Percentiles rank a stretch among this genome's conserved stretches.
phyloP scores from a whole-genome alignment of 2,113 vertebrate species.

The Sminthopsis crassicaudata region DNA sequence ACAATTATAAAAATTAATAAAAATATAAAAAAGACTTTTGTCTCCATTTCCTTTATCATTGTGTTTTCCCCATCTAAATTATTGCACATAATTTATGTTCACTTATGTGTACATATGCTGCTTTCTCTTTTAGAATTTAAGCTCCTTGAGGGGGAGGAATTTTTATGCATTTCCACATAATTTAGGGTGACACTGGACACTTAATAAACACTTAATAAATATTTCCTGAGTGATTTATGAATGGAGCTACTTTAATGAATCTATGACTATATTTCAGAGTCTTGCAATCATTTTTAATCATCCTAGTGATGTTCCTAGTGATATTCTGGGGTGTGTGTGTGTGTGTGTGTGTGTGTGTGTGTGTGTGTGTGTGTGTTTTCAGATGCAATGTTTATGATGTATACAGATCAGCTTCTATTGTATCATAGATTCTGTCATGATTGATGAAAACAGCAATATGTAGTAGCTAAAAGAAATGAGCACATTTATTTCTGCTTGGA shows the following conservation, averaged over 20 bases:
- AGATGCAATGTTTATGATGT: not conserved
- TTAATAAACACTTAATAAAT: not conserved
- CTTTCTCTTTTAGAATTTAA: not conserved
- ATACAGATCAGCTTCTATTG: not conserved
- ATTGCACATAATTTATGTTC: not conserved
- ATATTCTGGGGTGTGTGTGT: not conserved
- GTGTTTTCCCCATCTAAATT: not conserved
- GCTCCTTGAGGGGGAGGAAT: not conserved
- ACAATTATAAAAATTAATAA: no score
- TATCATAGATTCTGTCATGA: not conserved
- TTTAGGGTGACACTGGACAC: no score
- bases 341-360: not conserved
- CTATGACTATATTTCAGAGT: not conserved
- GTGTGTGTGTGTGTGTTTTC: not conserved
- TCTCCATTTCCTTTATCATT: not conserved
- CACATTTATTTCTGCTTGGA: constrained; percentile 13
- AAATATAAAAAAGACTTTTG: no score
- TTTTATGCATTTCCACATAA: not conserved
- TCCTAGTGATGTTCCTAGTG: not conserved
- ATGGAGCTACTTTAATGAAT: not conserved
- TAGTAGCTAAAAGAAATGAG: not conserved
- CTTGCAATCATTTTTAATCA: not conserved
- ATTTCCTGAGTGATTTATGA: not conserved
- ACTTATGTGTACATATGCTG: not conserved
- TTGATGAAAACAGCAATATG: not conserved